Base-by-base conservation (phyloP, 2,888 invertebrate species). In the Parapristionchus giblindavisi region DNA sequence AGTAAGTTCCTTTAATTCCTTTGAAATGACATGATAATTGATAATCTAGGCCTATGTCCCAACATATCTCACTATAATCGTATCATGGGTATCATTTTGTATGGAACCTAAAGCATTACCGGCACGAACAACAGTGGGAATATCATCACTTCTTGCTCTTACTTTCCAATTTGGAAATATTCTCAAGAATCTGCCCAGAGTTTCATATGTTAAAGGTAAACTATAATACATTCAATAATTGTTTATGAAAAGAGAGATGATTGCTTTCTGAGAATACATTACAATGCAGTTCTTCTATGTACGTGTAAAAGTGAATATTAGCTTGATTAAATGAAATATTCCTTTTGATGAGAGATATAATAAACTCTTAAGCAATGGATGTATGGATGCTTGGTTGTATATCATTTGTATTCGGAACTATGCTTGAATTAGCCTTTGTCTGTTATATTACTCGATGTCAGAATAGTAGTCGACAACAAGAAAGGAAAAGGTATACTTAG, bases 91-190 rank as follows among this genome's bases (percentile, higher is more conserved):
- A 1, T 80, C 83, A 6, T 88, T 88, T 77, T 87, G 87, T 77
- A 88, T 88, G 88, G 88, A 88, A 75, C 85, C 24, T 87, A 87
- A 73, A 87, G 52, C 61, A 27, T 48, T 65, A 1, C 87, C 88
- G 8, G 88, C 88, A 3, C 66, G 88, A 17, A 88, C 88, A 3
- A 88, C 88, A 6, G 87, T 87, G 34, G 87, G 88, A 38, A 87
- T 88, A 51, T 85, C 85, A 24, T 86, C 86, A 3, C 82, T 88
- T 40, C 79, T 88, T 17, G 88, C 88, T 11, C 77, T 88, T 21
- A 88, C 88, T 2, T 85, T 87, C 72, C 85, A 85, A 78, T 87
- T 87, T 72, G 87, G 87, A 60, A 87, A 87, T 76, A 87, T 87
- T 77, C 72, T 87, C 71, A 87, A 86, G 76, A 87, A 87, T 72